These are phyloP conservation scores for Beroe forskalii DNA, from an alignment of 37 sponge, comb jelly and placozoan species.

Conservation along the genomic window DNA sequence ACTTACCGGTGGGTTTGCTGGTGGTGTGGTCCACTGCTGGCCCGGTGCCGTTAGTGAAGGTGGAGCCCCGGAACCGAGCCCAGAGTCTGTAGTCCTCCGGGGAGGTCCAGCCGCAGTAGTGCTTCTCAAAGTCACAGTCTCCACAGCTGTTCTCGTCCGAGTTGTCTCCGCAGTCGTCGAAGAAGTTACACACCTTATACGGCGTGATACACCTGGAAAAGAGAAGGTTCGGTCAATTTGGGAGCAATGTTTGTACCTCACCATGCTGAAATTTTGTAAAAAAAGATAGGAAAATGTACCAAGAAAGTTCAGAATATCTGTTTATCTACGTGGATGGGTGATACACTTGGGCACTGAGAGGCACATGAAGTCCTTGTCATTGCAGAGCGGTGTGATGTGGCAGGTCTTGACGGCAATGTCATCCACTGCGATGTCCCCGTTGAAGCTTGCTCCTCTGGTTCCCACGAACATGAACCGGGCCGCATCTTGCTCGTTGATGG, in stretches of 20 bases:
- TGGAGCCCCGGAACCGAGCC: conserved; percentile 62
- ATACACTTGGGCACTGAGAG: conserved; percentile 25
- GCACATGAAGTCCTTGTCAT: conserved; percentile 65
- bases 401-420: conserved; percentile 66
- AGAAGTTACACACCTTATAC: conserved; percentile 66
- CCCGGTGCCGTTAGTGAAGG: conserved; percentile 64
- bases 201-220: conserved; percentile 25
- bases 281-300: too few species aligned
- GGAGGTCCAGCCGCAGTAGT: conserved; percentile 64
- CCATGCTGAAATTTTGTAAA: too few species aligned
- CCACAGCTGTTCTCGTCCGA: conserved; percentile 65
- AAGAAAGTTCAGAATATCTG: too few species aligned
- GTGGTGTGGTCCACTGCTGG: conserved; percentile 65
- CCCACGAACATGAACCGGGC: conserved; percentile 66
- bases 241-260: too few species aligned
- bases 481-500: conserved; percentile 34
- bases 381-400: conserved; percentile 50
- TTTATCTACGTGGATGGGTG: too few species aligned
- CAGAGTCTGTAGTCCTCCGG: conserved; percentile 64
- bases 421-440: conserved; percentile 69
- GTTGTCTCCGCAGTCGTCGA: conserved; percentile 65
- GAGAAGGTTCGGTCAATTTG: not conserved
- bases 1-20: conserved; percentile 16
- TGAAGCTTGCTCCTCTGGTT: conserved; percentile 52
- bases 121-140: conserved; percentile 58